Percentiles rank a stretch among this genome's conserved stretches.
Evolutionary conservation across 1,140 invertebrate species (phyloP).

Genomic region (Drosophila navojoa): DNA sequence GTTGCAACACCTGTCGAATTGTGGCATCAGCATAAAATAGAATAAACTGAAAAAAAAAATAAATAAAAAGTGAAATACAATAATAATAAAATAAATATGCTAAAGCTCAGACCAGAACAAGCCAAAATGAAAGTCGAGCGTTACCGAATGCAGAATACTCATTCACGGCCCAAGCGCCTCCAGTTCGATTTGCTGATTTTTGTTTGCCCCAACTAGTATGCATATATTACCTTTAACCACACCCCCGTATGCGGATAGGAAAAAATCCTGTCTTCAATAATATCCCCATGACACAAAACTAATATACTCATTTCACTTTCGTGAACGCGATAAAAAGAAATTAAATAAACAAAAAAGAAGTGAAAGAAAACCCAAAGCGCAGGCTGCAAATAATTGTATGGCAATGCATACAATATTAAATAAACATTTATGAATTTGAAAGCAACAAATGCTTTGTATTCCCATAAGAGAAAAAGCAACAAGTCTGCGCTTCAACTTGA

Average conservation of each 20-base stretch:
- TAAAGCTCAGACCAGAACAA: slow-evolving; percentile 30
- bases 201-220: no score
- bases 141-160: no score
- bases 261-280: no score
- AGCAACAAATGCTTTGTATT: slow-evolving; percentile 5
- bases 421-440: slow-evolving; percentile 42
- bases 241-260: no score
- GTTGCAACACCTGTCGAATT: slow-evolving; percentile 63
- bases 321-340: no score
- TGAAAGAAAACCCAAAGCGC: slow-evolving; percentile 9
- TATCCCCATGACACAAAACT: no score
- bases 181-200: no score
- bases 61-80: background rate
- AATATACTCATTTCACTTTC: no score
- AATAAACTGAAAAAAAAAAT: slow-evolving; percentile 30
- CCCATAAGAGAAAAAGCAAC: background rate
- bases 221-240: no score
- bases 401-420: slow-evolving; percentile 50
- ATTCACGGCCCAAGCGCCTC: no score
- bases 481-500: slow-evolving; percentile 35
- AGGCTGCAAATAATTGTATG: slow-evolving; percentile 32
- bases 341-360: no score
- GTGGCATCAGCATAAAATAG: slow-evolving; percentile 62
- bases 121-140: background rate
- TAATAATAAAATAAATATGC: slow-evolving; percentile 21